Base-by-base conservation (phyloP, 2,113 vertebrate species). In the Pica pica region DNA sequence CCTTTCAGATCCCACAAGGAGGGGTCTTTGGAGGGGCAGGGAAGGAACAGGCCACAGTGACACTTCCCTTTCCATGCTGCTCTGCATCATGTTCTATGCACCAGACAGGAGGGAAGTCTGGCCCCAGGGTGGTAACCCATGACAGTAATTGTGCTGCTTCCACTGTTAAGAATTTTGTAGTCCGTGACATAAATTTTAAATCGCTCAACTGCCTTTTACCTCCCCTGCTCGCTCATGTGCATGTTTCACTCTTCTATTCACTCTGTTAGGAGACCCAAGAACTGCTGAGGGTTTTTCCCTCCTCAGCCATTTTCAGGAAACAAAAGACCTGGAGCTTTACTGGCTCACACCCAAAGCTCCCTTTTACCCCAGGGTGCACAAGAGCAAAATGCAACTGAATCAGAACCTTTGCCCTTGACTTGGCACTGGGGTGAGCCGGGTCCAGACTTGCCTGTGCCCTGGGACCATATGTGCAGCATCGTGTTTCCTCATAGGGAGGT, bases 331-430 rank as follows among this genome's bases (percentile, higher is more conserved):
- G 56, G 69, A 83, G 73, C 57, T 78, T 96, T 92, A n/a, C 65
- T 96, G 93, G 92, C 92, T 92, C 64, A 39, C 49, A 53, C 26
- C 73, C 90, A 95, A 81, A 84, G 28, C 69, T 95, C 52, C 35
- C n/a, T 83, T 92, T 96, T 94, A 92, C 92, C 77, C 44, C 57
- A 31, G 76, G 80, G 87, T 94, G 26, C 63, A 37, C 2, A 3
- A 73, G 73, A 63, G 70, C 60, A 46, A 94, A 95, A 92, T 78
- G 65, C 64, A 95, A 92, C 92, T 88, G 69, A 93, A 69, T 82
- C 8, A 16, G 86, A 92, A 93, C 94, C 95, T 95, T 95, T 96
- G 93, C 83, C 92, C 94, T 93, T 71, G 73, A 60, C 83, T 87
- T 92, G 85, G 95, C 91, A 87, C 76, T 37, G 65, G 13, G 35